Evolutionary conservation across 1,140 invertebrate species (phyloP), one percentile per base, ranked within the genome.

Genomic region (Drosophila paulistorum): DNA sequence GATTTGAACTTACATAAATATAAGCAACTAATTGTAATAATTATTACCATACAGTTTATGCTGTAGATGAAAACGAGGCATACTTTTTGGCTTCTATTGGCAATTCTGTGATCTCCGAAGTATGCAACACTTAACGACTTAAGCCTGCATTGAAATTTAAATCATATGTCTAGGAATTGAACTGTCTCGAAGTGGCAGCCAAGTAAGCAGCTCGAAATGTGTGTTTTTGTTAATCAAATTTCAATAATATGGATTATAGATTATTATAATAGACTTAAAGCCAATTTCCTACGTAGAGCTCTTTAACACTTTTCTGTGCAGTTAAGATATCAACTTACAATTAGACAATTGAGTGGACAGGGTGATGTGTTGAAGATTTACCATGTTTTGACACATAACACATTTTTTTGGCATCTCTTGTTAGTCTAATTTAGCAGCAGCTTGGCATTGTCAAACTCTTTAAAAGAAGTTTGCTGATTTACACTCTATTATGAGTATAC

Each of bases 381-480:
- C 11, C 37, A 39, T n/a, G 11, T 39, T 39, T 39, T 10, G 3
- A 39, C 1, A 39, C 11, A 57, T 17, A 14, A 17, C 33, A 58
- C 23, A 5, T 30, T 17, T 17, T 17, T 17, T 9, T 17, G 14
- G 45, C 30, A 58, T 5, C 30, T 58, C 55, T 6, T 14, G 55
- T 17, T 37, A 58, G 17, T 23, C 4, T 20, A 48, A 58, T 35
- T 58, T 35, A 37, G 14, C 14, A 1, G 30, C 39, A n/a, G 35
- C 10, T 37, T n/a, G 39, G 20, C 33, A 63, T 20, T 26, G 1
- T 59, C 57, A 68, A 78, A 68, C 60, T 64, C 64, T 58, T 73
- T 59, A 73, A 68, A 55, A 51, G 37, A 23, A 59, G 35, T 45
- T 7, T 30, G 35, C 59, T 78, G 76, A 78, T 79, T 78, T 79